These are phyloP conservation scores for Hephaestus fuliginosus DNA, from an alignment of 2,797 vertebrate genomes.

Conservation along the genomic window DNA sequence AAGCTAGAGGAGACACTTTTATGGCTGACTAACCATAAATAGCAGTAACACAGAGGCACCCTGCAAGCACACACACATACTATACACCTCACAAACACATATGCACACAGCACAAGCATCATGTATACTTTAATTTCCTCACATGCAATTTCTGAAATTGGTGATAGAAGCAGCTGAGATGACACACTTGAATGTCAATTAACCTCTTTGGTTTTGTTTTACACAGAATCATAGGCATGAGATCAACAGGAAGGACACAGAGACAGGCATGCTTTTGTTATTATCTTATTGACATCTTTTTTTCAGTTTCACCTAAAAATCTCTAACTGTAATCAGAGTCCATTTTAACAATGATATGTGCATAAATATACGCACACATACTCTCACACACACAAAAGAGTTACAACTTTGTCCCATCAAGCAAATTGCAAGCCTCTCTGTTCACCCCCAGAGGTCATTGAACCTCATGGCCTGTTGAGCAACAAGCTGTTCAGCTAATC, in stretches of 20 bases:
- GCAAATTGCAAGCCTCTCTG: slow-evolving; percentile 68
- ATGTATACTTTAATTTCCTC: slow-evolving; percentile 34
- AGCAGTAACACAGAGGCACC: slow-evolving; percentile 11
- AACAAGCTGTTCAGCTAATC: slow-evolving; percentile 80
- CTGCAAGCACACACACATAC: neutral
- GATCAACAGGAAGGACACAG: slow-evolving; percentile 1
- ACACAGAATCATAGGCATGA: slow-evolving; percentile 28
- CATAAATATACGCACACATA: slow-evolving; percentile 6
- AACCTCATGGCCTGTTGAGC: slow-evolving; percentile 69
- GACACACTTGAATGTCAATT: neutral
- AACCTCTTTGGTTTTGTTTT: slow-evolving; percentile 35
- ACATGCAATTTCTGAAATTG: slow-evolving; percentile 54
- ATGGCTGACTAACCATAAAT: slow-evolving; percentile 53
- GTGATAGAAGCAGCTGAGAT: slow-evolving; percentile 31
- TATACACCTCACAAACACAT: neutral
- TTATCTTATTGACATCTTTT: slow-evolving; percentile 42
- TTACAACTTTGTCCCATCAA: slow-evolving; percentile 74
- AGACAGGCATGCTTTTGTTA: slow-evolving; percentile 18
- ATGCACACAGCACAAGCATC: slow-evolving; percentile 4
- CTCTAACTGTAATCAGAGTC: slow-evolving; percentile 41
- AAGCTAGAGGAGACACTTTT: slow-evolving; percentile 55
- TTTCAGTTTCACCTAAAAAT: slow-evolving; percentile 42
- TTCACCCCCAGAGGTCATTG: slow-evolving; percentile 72
- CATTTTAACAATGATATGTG: slow-evolving; percentile 44
- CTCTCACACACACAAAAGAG: slow-evolving; percentile 27